These are phyloP conservation scores for Tolmerus cingulatus DNA, from an alignment of 2,888 invertebrate species.

Conservation along the genomic window DNA sequence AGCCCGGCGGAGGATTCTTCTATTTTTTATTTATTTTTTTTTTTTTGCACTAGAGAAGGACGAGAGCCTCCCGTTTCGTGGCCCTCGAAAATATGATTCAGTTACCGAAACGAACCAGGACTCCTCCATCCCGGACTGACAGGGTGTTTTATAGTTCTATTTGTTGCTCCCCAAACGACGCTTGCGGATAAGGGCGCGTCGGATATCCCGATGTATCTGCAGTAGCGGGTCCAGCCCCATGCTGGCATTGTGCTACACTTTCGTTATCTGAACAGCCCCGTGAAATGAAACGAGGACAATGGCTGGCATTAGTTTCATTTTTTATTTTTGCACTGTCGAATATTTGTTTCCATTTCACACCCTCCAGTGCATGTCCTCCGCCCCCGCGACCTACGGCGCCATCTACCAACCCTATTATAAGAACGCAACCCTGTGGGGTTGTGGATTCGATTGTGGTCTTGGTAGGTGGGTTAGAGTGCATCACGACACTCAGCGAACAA, in stretches of 20 bases:
- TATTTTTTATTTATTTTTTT: not conserved
- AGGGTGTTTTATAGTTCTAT: conserved; percentile 8
- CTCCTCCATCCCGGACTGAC: not conserved
- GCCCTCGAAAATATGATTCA: conserved; percentile 19
- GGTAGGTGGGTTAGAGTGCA: not conserved
- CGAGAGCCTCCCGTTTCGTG: not conserved
- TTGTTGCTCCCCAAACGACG: not conserved
- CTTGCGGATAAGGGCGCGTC: conserved; percentile 19
- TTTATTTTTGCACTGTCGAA: not conserved
- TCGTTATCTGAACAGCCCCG: conserved; percentile 14
- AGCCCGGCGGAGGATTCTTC: not conserved
- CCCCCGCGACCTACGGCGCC: not conserved
- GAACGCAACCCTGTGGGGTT: not conserved
- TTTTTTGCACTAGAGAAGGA: not conserved
- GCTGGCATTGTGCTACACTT: not conserved
- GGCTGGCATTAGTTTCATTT: not conserved
- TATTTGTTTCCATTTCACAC: conserved; percentile 27
- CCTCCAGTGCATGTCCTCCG: not conserved
- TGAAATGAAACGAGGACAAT: conserved; percentile 29
- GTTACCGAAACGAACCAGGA: not conserved
- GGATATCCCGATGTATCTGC: not conserved
- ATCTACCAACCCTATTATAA: not conserved
- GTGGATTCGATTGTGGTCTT: not conserved
- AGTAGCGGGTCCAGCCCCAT: not conserved
- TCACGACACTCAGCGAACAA: not conserved